Evolutionary conservation across 2,888 invertebrate species (phyloP).

Genomic region (Eristalis tenax): DNA sequence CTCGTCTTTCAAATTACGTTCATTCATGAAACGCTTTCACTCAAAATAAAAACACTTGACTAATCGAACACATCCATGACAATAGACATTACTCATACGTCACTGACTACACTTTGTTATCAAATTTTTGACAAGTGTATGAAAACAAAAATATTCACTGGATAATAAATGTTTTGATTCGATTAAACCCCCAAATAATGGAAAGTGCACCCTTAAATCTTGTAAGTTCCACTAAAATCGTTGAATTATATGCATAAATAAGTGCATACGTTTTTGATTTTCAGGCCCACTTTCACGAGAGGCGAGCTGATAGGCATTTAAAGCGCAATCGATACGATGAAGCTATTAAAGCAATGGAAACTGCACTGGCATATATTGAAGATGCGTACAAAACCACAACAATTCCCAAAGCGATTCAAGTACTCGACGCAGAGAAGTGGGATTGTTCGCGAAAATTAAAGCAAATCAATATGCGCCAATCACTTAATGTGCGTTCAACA

Average conservation of each 20-base stretch:
- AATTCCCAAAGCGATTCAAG: conserved; percentile 76
- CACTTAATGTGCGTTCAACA: conserved; percentile 72
- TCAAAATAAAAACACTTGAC: too few species aligned
- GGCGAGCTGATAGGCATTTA: conserved; percentile 78
- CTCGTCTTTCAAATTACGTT: too few species aligned
- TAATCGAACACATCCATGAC: background rate
- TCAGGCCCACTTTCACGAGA: conserved; percentile 80
- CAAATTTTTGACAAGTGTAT: background rate
- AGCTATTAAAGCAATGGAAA: conserved; percentile 79
- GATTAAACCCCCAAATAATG: conserved; percentile 73
- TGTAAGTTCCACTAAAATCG: conserved; percentile 73
- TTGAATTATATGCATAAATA: background rate
- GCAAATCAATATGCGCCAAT: conserved; percentile 78
- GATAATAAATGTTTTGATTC: background rate
- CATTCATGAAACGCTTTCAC: too few species aligned
- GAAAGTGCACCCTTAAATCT: conserved; percentile 79
- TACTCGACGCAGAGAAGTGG: conserved; percentile 77
- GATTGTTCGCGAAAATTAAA: conserved; percentile 78
- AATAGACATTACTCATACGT: background rate
- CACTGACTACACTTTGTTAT: background rate
- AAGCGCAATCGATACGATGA: conserved; percentile 79
- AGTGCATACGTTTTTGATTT: background rate
- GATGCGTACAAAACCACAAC: conserved; percentile 78
- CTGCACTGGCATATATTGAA: conserved; percentile 77
- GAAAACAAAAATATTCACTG: background rate